Percentiles rank a stretch among this genome's conserved stretches.
phyloP scores from a whole-genome alignment of 1,140 invertebrate genomes.

The Drosophila kepulauana region DNA sequence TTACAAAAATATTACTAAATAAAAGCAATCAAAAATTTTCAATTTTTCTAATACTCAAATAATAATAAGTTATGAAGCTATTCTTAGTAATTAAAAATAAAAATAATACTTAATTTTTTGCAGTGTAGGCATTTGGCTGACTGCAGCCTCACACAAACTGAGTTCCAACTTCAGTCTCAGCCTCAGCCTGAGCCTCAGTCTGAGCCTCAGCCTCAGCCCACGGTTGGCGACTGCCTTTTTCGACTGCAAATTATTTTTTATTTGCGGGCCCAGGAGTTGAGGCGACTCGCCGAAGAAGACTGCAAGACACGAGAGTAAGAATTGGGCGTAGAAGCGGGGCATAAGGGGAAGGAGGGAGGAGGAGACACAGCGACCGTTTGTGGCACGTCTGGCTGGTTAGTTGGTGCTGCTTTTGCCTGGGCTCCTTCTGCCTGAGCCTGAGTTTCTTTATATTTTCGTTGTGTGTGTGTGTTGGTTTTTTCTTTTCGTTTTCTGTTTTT shows the following conservation, averaged over 20 bases:
- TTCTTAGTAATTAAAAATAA: no score
- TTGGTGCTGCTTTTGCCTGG: constrained; percentile 40
- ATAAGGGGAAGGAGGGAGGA: no score
- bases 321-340: background rate
- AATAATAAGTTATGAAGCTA: no score
- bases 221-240: constrained; percentile 59
- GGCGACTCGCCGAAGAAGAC: constrained; percentile 29
- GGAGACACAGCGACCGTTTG: constrained; percentile 29
- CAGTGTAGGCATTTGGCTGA: constrained; percentile 7
- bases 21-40: no score
- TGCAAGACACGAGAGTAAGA: background rate
- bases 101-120: background rate
- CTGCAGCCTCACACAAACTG: constrained; percentile 4
- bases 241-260: constrained; percentile 83
- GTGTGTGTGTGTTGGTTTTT: background rate
- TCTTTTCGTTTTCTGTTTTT: constrained; percentile 37
- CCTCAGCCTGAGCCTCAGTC: background rate
- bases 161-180: background rate
- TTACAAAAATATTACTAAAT: no score
- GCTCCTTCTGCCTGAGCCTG: constrained; percentile 24
- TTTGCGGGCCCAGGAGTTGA: constrained; percentile 53
- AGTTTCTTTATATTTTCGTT: constrained; percentile 34
- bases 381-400: constrained; percentile 72
- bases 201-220: constrained; percentile 10
- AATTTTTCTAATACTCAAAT: no score